Percentiles rank a stretch among this genome's conserved stretches.
Conservation (phyloP, 2,113 vertebrate genomes). For the Elanus axillaris region DNA sequence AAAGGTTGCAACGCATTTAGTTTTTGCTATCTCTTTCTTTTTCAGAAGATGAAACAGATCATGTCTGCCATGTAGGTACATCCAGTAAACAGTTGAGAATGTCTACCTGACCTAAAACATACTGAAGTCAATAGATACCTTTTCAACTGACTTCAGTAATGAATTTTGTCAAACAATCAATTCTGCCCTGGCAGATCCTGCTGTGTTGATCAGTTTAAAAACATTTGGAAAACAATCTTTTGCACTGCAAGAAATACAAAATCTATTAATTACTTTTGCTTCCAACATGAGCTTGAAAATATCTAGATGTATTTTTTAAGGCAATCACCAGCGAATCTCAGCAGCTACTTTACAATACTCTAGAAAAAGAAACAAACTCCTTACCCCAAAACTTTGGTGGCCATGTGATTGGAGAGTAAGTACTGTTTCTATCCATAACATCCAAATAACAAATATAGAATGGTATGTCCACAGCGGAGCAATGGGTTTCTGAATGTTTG, state of each 20-base stretch:
- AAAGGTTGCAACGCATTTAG: background rate
- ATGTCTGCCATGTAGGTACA: background rate
- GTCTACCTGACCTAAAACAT: background rate
- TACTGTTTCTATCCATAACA: conserved; percentile 85
- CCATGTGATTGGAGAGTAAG: conserved; percentile 64
- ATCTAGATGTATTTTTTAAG: background rate
- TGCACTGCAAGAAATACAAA: background rate
- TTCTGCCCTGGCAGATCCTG: background rate
- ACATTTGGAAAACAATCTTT: background rate
- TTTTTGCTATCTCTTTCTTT: background rate
- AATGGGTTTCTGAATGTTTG: conserved; percentile 48
- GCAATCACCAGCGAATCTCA: background rate
- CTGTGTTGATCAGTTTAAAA: background rate
- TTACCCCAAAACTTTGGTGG: conserved; percentile 82
- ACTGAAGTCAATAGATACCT: background rate
- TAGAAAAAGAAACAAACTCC: conserved; percentile 32
- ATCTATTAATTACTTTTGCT: background rate
- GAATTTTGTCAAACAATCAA: background rate
- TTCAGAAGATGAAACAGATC: background rate
- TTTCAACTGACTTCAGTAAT: background rate
- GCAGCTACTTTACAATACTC: background rate
- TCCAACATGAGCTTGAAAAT: background rate
- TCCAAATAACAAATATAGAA: conserved; percentile 58
- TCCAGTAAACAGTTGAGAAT: background rate
- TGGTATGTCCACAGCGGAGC: conserved; percentile 34